Evolutionary conservation across 2,113 vertebrate genomes (phyloP), one percentile per base, ranked within the genome.

Genomic region (Girardinichthys multiradiatus): DNA sequence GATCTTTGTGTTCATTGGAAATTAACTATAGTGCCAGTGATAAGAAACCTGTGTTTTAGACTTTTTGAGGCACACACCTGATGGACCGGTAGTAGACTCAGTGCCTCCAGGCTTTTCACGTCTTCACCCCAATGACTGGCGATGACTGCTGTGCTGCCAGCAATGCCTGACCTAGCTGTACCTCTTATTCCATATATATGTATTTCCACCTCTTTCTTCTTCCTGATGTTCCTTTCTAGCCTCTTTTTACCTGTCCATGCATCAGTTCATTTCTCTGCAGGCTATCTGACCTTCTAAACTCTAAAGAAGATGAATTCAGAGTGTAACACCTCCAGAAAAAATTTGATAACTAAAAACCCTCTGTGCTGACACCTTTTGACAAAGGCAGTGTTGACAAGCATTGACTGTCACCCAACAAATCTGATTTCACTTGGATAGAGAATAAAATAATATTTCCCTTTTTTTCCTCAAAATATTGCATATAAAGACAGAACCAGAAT

Each of bases 71-170:
- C 10, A 60, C 42, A 21, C 78, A 80, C 84, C 92, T 93, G 90
- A 88, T 90, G 84, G 87, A 58, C 62, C 24, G 28, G 59, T 64
- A 78, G 76, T 74, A 68, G 77, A 89, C 82, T 86, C 84, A 42
- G 80, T 70, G 86, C 92, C 91, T 90, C 79, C 21, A 72, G 91
- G 89, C 89, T 82, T 79, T 77, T 88, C 81, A 77, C 85, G 85
- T 28, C 62, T 90, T 90, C 89, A 91, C 92, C 88, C 72, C 67
- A 60, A 13, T 65, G 81, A 82, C 85, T 91, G 85, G 83, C 89
- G 84, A 89, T 74, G 83, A 90, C 82, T 80, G 81, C 82, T 90
- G 58, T 51, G 74, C 86, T 91, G 89, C 90, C 87, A 91, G 84
- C 85, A 83, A 72, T 51, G 73, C 64, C 90, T 85, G 82, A 70